Evolutionary conservation across 2,797 vertebrate species (phyloP), one percentile per base, ranked within the genome.

Genomic region (Labeo calbasu): DNA sequence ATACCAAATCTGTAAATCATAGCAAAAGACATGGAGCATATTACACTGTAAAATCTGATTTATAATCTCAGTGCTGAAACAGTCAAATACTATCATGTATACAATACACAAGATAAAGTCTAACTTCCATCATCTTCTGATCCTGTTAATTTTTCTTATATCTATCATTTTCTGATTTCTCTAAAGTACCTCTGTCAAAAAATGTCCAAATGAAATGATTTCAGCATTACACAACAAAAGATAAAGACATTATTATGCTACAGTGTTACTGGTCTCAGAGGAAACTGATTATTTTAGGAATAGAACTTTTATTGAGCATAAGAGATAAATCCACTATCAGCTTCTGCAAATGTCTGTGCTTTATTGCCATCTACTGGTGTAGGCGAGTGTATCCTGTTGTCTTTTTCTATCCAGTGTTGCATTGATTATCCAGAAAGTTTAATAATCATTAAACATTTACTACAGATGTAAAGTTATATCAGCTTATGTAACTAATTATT

Each of bases 301-400:
- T n/a, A n/a, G 14, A 53, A 55, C 21, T 28, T n/a, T 43, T 61
- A 13, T 61, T 63, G 7, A 23, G 21, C 13, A 1, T 12, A 12
- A 25, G 25, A 65, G 15, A 65, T n/a, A n/a, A 32, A 65, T 17
- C 10, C 32, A 25, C 0, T 25, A 25, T 59, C 3, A 23, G 61
- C 14, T 15, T 65, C 28, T 32, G 55, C 28, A 61, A 63, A 65
- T 13, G 0, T 40, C 21, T 76, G 32, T 75, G 32, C 46, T 65
- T 66, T 82, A 51, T 50, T 82, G 81, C 81, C 81, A 75, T 75
- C 71, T 82, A 48, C 48, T 78, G 76, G 76, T 65, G 7, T 11
- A 78, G 36, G 15, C 14, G 43, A 77, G 36, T 28, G 5, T 53
- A 55, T 53, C 46, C 46, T 1, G 6, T 6, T 48, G 4, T 28